phyloP scores from a whole-genome alignment of 2,113 vertebrate species.

The Candoia aspera region DNA sequence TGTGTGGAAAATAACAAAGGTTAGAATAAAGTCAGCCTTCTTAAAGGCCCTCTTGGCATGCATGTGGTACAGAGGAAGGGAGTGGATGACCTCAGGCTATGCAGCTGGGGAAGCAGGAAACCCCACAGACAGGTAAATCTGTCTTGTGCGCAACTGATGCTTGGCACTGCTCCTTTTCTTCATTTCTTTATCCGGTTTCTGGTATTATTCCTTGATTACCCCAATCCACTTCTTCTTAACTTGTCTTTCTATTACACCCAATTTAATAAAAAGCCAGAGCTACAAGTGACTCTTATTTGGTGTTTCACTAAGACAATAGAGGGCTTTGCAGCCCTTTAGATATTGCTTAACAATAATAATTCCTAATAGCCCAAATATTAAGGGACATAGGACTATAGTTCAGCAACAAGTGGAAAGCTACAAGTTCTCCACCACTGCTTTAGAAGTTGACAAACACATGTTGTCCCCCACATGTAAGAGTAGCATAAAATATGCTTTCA shows the following conservation, averaged over 20 bases:
- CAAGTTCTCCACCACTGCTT: not conserved
- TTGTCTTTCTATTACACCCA: not conserved
- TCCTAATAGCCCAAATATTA: not conserved
- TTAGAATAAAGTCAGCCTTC: not conserved
- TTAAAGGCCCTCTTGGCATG: conserved; percentile 13
- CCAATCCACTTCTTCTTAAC: accelerated
- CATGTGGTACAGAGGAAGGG: not conserved
- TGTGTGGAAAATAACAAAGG: conserved; percentile 60
- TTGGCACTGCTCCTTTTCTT: not conserved
- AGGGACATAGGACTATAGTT: not conserved
- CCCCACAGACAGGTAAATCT: accelerated
- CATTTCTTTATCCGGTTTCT: not conserved
- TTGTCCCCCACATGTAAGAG: not conserved
- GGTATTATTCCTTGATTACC: not conserved
- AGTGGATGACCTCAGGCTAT: not conserved
- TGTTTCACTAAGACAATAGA: not conserved
- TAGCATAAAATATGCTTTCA: not conserved
- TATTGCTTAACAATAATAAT: no score
- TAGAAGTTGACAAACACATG: not conserved
- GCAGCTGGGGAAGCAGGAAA: not conserved
- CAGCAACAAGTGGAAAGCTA: not conserved
- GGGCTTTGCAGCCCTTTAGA: not conserved
- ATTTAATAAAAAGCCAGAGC: not conserved
- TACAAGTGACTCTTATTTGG: not conserved
- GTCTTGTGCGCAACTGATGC: not conserved